A percentile compares a stretch with the other conserved stretches of the same genome.
These are phyloP conservation scores for Vidua chalybeata DNA, from an alignment of 2,113 vertebrate species.

Conservation along the genomic window DNA sequence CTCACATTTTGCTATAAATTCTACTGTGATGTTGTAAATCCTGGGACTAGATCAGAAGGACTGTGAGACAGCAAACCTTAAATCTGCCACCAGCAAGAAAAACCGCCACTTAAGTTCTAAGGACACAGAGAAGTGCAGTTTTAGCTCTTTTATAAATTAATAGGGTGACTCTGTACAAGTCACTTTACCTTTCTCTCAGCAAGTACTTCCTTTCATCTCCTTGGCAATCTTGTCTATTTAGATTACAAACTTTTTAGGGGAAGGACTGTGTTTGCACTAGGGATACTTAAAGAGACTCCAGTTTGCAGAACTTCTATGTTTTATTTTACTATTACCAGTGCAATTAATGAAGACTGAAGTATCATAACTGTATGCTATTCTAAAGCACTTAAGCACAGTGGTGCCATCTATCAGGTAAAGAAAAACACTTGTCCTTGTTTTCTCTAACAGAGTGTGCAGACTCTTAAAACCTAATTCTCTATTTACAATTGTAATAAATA, in stretches of 20 bases:
- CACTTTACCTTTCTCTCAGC: neutral
- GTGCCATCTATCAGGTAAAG: neutral
- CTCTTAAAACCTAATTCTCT: neutral
- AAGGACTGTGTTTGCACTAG: neutral
- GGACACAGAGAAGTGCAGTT: neutral
- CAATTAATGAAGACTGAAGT: neutral
- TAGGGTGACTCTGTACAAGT: neutral
- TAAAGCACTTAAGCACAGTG: neutral
- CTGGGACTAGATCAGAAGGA: neutral
- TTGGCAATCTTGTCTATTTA: neutral
- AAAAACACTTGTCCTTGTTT: neutral
- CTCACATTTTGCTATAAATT: neutral
- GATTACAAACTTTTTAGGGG: neutral
- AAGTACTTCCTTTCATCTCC: neutral
- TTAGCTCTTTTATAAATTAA: neutral
- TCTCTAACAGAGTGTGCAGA: neutral
- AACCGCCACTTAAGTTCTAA: neutral
- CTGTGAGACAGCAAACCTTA: slow-evolving; percentile 8
- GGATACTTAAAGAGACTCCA: neutral
- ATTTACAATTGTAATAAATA: neutral
- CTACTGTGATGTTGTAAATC: neutral
- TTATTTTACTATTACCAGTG: neutral
- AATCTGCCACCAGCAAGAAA: neutral
- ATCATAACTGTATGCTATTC: neutral
- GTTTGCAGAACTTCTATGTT: neutral